Base-by-base conservation (phyloP, 2,113 vertebrate species). In the Amphiprion percula region DNA sequence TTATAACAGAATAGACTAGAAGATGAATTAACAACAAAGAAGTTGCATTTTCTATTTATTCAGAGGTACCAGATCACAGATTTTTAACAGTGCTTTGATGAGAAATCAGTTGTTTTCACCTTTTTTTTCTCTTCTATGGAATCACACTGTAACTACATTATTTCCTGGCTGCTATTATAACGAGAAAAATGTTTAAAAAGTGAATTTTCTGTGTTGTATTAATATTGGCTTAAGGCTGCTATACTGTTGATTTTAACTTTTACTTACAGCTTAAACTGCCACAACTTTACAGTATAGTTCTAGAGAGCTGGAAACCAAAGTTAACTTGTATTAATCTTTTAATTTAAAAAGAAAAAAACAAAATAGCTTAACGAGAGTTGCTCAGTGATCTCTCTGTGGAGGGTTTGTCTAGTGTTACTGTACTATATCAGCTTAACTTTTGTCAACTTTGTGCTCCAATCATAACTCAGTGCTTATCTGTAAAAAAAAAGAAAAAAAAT, bases 281-380 rank as follows among this genome's bases (percentile, higher is more conserved):
- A 93, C 89, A 74, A 82, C 63, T 78, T 87, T 74, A 91, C 89
- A 92, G 87, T 90, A 79, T 87, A 88, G 89, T 80, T 75, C 58
- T 92, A 87, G 89, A 92, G 87, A 91, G 91, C 93, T 93, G 90
- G 74, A 92, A 92, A 94, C 93, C 93, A 94, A 93, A 94, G 92
- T 91, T 87, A 85, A 91, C 84, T 66, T 81, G 86, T 88, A 87
- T 81, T 91, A 74, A 89, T 80, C 80, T 79, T 30, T 87, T 86
- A 12, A 82, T 84, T 84, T 37, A 37, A 81, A 39, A 33, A 44
- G 1, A 17, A 80, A 64, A 77, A 30, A 30, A 30, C 30, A 30
- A 30, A 52, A 83, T 87, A 90, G 86, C 80, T 79, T 71, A 55
- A 79, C 21, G 49, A 80, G 61, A 80, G 61, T 74, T 0, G 65